Percentiles rank a stretch among this genome's conserved stretches.
These are phyloP conservation scores for Dromiciops gliroides DNA, from an alignment of 2,113 vertebrate species.

Conservation along the genomic window DNA sequence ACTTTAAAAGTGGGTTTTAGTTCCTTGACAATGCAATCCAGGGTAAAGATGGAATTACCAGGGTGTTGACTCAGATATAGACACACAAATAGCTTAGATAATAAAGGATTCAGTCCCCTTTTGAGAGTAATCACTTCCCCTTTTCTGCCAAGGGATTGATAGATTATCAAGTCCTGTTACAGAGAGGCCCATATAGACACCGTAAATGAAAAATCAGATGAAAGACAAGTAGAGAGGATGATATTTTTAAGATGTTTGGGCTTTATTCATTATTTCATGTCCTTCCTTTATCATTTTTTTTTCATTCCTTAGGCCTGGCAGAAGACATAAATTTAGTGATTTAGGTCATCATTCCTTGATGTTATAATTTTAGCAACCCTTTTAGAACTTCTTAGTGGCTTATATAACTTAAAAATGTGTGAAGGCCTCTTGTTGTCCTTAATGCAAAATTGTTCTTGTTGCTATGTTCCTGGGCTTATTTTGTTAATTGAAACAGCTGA, in stretches of 20 bases:
- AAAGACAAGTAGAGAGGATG: neutral
- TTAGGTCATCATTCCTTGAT: neutral
- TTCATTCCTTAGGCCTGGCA: neutral
- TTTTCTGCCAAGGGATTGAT: neutral
- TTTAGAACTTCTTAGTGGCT: neutral
- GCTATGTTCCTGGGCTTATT: conserved; percentile 11
- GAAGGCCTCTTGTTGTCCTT: neutral
- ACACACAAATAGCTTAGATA: neutral
- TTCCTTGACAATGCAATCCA: neutral
- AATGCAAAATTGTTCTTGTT: neutral
- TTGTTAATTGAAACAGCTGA: conserved; percentile 47
- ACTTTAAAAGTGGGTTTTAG: neutral
- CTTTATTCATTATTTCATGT: neutral
- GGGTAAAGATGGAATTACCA: neutral
- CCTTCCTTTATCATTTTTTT: neutral
- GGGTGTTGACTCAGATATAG: neutral
- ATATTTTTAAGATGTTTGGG: neutral
- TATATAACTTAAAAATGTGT: neutral
- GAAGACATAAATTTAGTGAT: neutral
- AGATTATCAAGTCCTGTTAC: neutral
- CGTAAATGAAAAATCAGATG: neutral
- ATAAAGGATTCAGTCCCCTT: neutral
- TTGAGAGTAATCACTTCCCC: neutral
- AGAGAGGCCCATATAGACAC: fast-evolving
- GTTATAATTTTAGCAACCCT: neutral